Percentiles rank a stretch among this genome's conserved stretches.
These are phyloP conservation scores for Meganola albula DNA, from an alignment of 2,888 invertebrate species.

Conservation along the genomic window DNA sequence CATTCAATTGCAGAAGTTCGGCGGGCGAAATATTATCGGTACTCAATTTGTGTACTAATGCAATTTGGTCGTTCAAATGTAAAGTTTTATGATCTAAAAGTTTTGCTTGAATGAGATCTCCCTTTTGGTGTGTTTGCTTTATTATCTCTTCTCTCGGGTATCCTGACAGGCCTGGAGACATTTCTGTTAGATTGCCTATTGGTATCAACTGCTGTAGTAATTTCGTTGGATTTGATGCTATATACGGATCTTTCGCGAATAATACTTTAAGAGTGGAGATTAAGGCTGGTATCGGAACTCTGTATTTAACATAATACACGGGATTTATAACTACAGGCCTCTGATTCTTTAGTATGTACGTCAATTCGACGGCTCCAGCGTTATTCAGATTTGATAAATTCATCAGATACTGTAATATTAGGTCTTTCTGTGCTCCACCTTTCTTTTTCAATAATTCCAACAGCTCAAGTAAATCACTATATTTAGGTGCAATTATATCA, in stretches of 20 bases:
- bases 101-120: constrained; percentile 45
- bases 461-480: too few relatives aligned
- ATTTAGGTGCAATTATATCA: too few relatives aligned
- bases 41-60: constrained; percentile 30
- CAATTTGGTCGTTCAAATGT: constrained; percentile 29
- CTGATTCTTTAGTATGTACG: constrained; percentile 46
- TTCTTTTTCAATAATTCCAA: too few relatives aligned
- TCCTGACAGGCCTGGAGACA: constrained; percentile 39
- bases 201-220: constrained; percentile 40
- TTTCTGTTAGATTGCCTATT: constrained; percentile 36
- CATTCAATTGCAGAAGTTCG: constrained; percentile 19
- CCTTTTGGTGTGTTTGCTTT: constrained; percentile 35
- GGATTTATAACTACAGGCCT: constrained; percentile 41
- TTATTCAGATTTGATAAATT: too few relatives aligned
- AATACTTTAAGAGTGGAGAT: constrained; percentile 32
- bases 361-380: constrained; percentile 51
- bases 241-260: constrained; percentile 30
- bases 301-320: constrained; percentile 52
- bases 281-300: constrained; percentile 43
- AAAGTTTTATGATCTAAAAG: constrained; percentile 29
- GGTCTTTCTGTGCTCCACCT: too few relatives aligned
- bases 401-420: too few relatives aligned
- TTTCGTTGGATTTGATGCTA: constrained; percentile 33
- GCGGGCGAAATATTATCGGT: constrained; percentile 30
- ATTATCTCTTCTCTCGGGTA: constrained; percentile 39